These are phyloP conservation scores for Aphidius gifuensis DNA, from an alignment of 1,140 invertebrate species.

Conservation along the genomic window DNA sequence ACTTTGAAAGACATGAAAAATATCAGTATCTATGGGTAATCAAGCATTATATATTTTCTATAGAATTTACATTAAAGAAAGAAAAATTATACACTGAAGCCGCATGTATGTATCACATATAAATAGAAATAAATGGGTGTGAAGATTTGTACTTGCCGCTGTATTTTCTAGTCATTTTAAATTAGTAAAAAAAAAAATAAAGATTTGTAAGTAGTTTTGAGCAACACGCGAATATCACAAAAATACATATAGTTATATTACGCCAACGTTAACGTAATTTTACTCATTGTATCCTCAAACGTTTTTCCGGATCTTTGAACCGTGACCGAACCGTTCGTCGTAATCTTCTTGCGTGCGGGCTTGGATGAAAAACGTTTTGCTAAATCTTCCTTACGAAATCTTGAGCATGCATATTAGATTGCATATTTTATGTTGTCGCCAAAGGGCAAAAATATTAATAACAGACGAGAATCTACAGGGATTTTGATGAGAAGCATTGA, in stretches of 20 bases:
- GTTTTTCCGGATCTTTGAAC: conserved; percentile 30
- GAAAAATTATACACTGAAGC: too few relatives aligned
- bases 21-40: not conserved
- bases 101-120: not conserved
- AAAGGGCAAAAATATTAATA: not conserved
- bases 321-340: conserved; percentile 27
- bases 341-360: conserved; percentile 27
- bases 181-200: conserved; percentile 2
- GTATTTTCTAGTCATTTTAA: conserved; percentile 28
- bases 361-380: conserved; percentile 26
- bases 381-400: conserved; percentile 2
- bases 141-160: conserved; percentile 24
- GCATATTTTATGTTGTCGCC: conserved; percentile 2
- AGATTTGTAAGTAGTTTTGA: conserved; percentile 27
- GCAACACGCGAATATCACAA: conserved; percentile 23
- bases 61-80: too few relatives aligned
- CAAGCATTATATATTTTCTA: not conserved
- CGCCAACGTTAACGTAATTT: conserved; percentile 5
- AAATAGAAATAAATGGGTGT: conserved; percentile 10
- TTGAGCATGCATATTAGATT: conserved; percentile 1
- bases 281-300: conserved; percentile 20
- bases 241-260: not conserved
- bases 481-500: too few relatives aligned
- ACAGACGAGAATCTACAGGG: too few relatives aligned
- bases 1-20: too few relatives aligned